Evolutionary conservation across 2,797 vertebrate genomes (phyloP).

Genomic region (Megalops cyprinoides): DNA sequence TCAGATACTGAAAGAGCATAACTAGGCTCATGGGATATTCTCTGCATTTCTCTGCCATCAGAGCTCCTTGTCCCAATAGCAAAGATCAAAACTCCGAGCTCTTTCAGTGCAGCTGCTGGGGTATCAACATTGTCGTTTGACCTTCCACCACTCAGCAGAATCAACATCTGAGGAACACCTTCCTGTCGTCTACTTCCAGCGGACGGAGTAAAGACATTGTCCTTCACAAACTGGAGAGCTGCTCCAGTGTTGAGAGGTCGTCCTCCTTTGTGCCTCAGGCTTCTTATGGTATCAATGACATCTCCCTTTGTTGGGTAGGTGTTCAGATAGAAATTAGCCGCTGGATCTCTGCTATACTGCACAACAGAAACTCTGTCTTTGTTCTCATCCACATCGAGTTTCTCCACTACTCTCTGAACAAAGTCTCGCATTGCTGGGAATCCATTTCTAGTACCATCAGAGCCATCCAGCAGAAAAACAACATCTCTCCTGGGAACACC

Average conservation of each 20-base stretch:
- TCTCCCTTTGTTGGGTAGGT: slow-evolving; percentile 62
- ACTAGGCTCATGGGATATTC: slow-evolving; percentile 17
- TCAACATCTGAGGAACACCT: slow-evolving; percentile 49
- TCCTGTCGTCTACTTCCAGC: slow-evolving; percentile 78
- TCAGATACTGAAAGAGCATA: slow-evolving; percentile 25
- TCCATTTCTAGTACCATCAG: no score
- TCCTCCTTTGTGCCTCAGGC: slow-evolving; percentile 37
- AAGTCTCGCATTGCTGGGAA: no score
- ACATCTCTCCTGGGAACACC: no score
- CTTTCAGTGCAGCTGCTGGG: slow-evolving; percentile 63
- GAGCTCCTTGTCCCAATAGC: slow-evolving; percentile 47
- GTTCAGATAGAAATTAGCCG: slow-evolving; percentile 70
- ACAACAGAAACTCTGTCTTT: slow-evolving; percentile 65
- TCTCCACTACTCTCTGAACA: no score
- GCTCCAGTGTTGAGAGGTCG: slow-evolving; percentile 19
- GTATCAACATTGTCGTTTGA: slow-evolving; percentile 64
- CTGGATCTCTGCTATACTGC: slow-evolving; percentile 71
- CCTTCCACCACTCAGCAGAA: slow-evolving; percentile 69
- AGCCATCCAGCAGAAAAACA: no score
- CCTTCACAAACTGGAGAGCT: slow-evolving; percentile 16
- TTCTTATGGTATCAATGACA: slow-evolving; percentile 55
- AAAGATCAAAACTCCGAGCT: slow-evolving; percentile 50
- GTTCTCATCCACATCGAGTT: slow-evolving; percentile 67
- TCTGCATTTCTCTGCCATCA: slow-evolving; percentile 37
- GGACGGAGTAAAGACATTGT: slow-evolving; percentile 75